Evolutionary conservation across 2,888 invertebrate species (phyloP).

Genomic region (Cetonia aurata): DNA sequence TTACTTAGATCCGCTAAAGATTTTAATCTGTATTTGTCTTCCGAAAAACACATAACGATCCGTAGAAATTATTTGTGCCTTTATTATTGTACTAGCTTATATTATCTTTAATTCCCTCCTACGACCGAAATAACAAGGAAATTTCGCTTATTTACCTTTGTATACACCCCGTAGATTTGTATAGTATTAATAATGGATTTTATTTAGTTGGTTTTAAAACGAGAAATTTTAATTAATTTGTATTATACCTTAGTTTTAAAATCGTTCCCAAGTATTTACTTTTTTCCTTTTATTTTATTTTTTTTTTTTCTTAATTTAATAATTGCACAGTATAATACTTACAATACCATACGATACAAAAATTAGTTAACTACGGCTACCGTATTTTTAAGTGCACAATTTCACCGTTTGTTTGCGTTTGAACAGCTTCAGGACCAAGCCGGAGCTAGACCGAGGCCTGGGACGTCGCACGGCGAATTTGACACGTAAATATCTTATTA

Average conservation of each 20-base stretch:
- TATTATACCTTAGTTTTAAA: conserved; percentile 17
- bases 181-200: conserved; percentile 36
- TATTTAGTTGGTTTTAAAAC: neutral
- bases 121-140: too few relatives aligned
- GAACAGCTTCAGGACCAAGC: conserved; percentile 79
- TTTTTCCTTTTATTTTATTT: conserved; percentile 43
- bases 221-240: neutral
- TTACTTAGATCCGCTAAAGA: too few relatives aligned
- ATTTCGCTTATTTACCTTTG: too few relatives aligned
- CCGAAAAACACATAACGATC: too few relatives aligned
- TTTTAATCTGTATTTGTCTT: too few relatives aligned
- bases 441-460: conserved; percentile 70
- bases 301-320: conserved; percentile 54
- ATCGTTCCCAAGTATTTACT: conserved; percentile 30
- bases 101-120: too few relatives aligned
- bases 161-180: conserved; percentile 42
- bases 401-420: conserved; percentile 71
- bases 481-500: conserved; percentile 73
- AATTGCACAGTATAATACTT: conserved; percentile 51
- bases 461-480: conserved; percentile 70
- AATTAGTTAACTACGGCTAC: conserved; percentile 40
- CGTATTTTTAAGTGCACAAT: conserved; percentile 59
- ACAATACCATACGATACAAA: too few relatives aligned
- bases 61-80: too few relatives aligned
- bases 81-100: too few relatives aligned